These are phyloP conservation scores for Gymnarchus niloticus DNA, from an alignment of 2,113 vertebrate species.

Conservation along the genomic window DNA sequence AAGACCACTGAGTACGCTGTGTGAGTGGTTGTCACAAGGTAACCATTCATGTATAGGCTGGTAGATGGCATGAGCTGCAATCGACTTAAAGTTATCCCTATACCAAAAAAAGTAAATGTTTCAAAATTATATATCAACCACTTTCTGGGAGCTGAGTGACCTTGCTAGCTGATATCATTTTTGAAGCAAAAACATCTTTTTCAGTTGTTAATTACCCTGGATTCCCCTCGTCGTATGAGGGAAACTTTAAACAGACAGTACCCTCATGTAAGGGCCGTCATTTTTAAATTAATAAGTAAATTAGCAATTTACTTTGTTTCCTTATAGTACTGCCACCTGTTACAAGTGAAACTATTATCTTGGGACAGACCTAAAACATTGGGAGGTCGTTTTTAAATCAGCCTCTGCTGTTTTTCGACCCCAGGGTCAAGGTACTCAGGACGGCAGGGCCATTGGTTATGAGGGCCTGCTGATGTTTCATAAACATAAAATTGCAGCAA, in stretches of 20 bases:
- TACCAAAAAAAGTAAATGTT: not conserved
- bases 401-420: not conserved
- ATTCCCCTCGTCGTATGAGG: not conserved
- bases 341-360: not conserved
- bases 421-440: too few relatives aligned
- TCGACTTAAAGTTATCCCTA: not conserved
- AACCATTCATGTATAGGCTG: not conserved
- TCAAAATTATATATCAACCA: not conserved
- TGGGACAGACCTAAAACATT: not conserved
- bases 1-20: not conserved
- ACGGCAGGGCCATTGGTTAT: not conserved
- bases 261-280: not conserved
- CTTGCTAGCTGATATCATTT: not conserved
- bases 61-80: not conserved
- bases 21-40: not conserved
- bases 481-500: not conserved
- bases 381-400: not conserved
- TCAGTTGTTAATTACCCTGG: not conserved
- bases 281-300: too few relatives aligned
- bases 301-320: slow-evolving; percentile 1
- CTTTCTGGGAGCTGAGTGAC: not conserved
- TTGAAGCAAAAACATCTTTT: not conserved
- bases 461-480: not conserved
- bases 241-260: not conserved
- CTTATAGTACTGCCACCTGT: not conserved